Conservation (phyloP, 2,113 vertebrate genomes). For the Beaufortia kweichowensis region DNA sequence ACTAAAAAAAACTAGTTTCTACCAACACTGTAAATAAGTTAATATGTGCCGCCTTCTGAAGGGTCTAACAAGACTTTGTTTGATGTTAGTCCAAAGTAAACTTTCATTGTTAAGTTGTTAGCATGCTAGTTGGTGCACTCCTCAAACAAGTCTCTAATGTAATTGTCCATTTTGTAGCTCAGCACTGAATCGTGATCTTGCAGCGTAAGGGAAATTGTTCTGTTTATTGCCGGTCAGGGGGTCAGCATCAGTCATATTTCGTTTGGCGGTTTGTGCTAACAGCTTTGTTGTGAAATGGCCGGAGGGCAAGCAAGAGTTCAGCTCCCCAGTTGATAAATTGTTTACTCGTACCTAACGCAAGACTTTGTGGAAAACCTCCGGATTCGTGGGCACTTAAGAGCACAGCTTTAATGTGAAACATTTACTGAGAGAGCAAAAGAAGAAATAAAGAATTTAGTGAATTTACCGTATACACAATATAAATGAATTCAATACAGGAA, state of each 20-base stretch:
- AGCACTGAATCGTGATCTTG: neutral
- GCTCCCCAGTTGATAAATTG: conserved; percentile 1
- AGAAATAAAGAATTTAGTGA: too few relatives aligned
- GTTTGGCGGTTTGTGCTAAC: conserved; percentile 39
- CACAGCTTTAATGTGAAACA: neutral
- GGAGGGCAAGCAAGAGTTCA: conserved; percentile 34
- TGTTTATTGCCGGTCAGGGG: conserved; percentile 31
- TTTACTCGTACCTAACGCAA: conserved; percentile 18
- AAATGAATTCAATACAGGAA: conserved; percentile 6
- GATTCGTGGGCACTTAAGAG: neutral
- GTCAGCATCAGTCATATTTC: conserved; percentile 23
- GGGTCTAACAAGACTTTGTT: neutral
- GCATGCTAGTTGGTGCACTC: neutral
- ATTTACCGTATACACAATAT: too few relatives aligned
- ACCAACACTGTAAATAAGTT: too few relatives aligned
- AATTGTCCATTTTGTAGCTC: conserved; percentile 4
- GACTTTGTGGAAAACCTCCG: neutral
- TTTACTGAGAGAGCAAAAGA: neutral
- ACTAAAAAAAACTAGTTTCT: too few relatives aligned
- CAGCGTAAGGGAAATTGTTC: conserved; percentile 29
- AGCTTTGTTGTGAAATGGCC: conserved; percentile 39
- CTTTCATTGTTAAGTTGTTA: neutral
- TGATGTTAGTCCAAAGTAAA: neutral
- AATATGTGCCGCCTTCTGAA: neutral
- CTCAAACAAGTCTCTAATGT: conserved; percentile 28